Conservation (phyloP, 2,888 invertebrate genomes). For the Diabrotica balteata region DNA sequence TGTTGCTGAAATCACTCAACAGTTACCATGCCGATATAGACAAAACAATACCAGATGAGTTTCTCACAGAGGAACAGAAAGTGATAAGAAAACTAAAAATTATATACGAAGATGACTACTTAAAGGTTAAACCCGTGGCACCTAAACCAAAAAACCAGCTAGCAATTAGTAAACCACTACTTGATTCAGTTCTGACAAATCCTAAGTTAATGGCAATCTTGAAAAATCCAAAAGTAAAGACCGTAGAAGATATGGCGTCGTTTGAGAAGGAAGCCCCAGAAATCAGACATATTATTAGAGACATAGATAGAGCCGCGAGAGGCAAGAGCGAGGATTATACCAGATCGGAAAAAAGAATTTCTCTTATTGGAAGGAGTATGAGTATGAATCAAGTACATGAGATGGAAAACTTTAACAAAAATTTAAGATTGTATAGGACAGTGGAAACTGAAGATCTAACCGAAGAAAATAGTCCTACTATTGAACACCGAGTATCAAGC, state of each 20-base stretch:
- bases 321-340: constrained; percentile 29
- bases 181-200: constrained; percentile 54
- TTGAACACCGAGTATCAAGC: constrained; percentile 30
- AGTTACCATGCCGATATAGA: constrained; percentile 53
- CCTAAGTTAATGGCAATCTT: constrained; percentile 52
- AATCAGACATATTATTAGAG: constrained; percentile 19
- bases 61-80: constrained; percentile 51
- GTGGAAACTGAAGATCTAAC: constrained; percentile 39
- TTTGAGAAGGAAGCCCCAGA: constrained; percentile 29
- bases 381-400: constrained; percentile 45
- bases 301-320: constrained; percentile 23
- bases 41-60: constrained; percentile 49
- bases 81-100: constrained; percentile 52
- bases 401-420: constrained; percentile 26
- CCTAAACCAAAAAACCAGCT: constrained; percentile 52
- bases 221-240: constrained; percentile 47
- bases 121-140: constrained; percentile 49
- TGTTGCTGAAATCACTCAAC: constrained; percentile 47
- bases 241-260: constrained; percentile 44
- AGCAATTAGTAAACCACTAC: constrained; percentile 56
- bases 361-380: constrained; percentile 37
- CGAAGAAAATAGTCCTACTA: constrained; percentile 22
- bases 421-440: constrained; percentile 36
- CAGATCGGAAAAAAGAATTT: constrained; percentile 26
- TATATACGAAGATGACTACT: constrained; percentile 48